Evolutionary conservation across 2,888 invertebrate species (phyloP), one percentile per base, ranked within the genome.

Genomic region (Ectobius pallidus): DNA sequence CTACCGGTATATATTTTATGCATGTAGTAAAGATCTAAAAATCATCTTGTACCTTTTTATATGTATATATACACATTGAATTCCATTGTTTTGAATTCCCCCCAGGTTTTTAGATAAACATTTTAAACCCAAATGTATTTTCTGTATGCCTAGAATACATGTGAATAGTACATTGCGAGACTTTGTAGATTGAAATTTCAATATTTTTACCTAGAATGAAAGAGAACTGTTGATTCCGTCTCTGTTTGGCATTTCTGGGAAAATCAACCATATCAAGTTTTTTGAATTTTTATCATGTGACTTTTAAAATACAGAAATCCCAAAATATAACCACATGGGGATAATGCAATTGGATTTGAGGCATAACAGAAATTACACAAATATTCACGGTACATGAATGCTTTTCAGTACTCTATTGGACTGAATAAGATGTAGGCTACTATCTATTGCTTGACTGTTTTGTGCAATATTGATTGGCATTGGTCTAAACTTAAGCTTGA

Each of bases 201-300:
- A n/a, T n/a, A n/a, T n/a, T 18, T 9, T 30, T 58, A 9, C 58
- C 2, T 58, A 30, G 58, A 3, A 22, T 55, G 55, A 55, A 27
- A 27, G 55, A 49, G 22, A 55, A 14, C 3, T 52, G 20, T 52
- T 25, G 20, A 52, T 52, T 34, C 34, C 34, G 63, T 63, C 34
- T 30, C 16, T 34, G 3, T 25, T 63, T 42, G 20, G 63, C 42
- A 34, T 3, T 18, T 18, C n/a, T 62, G 22, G 18, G 62, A 34
- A 30, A 58, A 22, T 42, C 16, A 42, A 63, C 18, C 68, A 68
- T 68, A 68, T 68, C 68, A 68, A 3, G 9, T 3, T 68, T 30
- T 32, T 18, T n/a, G 30, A 58, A 58, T 2, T 30, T 30, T 16
- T 58, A 58, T 34, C 7, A 34, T 58, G n/a, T 58, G 2, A 2